Base-by-base conservation (phyloP, 1,140 invertebrate genomes). In the Lepidotrigona ventralis region DNA sequence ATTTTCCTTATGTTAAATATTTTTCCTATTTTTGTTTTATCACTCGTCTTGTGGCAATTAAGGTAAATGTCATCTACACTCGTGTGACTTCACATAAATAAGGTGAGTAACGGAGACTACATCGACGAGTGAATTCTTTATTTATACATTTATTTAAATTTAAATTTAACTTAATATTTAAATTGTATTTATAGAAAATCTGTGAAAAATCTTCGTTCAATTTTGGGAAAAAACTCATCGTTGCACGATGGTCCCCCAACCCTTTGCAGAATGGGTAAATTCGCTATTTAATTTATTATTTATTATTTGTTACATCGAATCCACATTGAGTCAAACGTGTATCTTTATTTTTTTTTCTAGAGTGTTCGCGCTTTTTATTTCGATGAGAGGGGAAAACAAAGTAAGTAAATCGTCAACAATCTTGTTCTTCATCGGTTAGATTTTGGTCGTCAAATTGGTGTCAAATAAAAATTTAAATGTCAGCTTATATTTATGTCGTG, bases 401-500 rank as follows among this genome's bases (percentile, higher is more conserved):
- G 15, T n/a, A 17, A 46, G 39, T 46, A 46, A 46, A 26, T 53
- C 17, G 39, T 66, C 64, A n/a, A 71, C 6, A 33, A 69, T 69
- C 64, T 17, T 66, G 29, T 33, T 39, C 5, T 23, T 23, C 33
- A 8, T 21, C 14, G 39, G 39, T 39, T 39, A 8, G 39, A 8
- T 69, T 39, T 39, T 39, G 21, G 46, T 9, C 11, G 12, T 33
- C 23, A 26, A 53, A 56, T 29, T 56, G 46, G n/a, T 15, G 8
- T 21, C 51, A n/a, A 33, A 56, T 60, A n/a, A 33, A 74, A 39
- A 74, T 74, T 74, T 33, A 58, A 74, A 74, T n/a, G 54, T 9
- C 26, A 21, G 6, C 12, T 21, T 74, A 33, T 33, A 60, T 74
- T 39, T 5, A 15, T 5, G 26, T 23, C n/a, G 58, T 60, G 11